Evolutionary conservation across 2,113 vertebrate species (phyloP), one percentile per base, ranked within the genome.

Genomic region (Seriola quinqueradiata): DNA sequence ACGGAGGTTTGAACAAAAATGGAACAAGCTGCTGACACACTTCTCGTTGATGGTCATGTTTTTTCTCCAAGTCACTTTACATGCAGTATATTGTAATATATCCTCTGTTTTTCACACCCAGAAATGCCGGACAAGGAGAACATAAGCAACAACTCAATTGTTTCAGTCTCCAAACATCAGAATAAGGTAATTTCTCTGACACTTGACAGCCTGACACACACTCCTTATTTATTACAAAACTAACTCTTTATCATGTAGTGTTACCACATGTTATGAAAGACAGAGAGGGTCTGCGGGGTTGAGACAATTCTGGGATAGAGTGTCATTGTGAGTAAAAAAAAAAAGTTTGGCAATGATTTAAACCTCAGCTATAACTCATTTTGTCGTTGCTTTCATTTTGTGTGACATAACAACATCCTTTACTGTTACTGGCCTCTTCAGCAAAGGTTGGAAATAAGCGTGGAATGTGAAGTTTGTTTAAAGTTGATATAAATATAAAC

Each of bases 41-140:
- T 48, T 57, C 1, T 61, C 4, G 19, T 2, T 70, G 3, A 70
- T 75, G 19, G 21, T 8, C 1, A 5, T 17, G 14, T 19, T 42
- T n/a, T 19, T 28, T 13, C 34, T 28, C 19, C 7, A 46, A 50
- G 28, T 70, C 5, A 42, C 50, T 28, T 64, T 36, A 9, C 71
- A 12, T 3, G 14, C 2, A 17, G n/a, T 19, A 2, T 46, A 12
- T 50, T 73, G 38, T n/a, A 79, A 57, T 17, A n/a, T 14, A 10
- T 28, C 4, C 2, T 68, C 3, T 75, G 23, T 68, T 79, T 74
- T 90, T 92, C 38, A 82, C 89, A 82, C 4, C 9, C 84, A 99
- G 98, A 96, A 93, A 96, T 97, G 95, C 95, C 97, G 54, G 97
- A 98, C 93, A 99, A 98, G 94, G 97, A 99, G 61, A 95, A 96